Evolutionary conservation across 2,797 vertebrate genomes (phyloP), one percentile per base, ranked within the genome.

Genomic region (Antrozous pallidus): DNA sequence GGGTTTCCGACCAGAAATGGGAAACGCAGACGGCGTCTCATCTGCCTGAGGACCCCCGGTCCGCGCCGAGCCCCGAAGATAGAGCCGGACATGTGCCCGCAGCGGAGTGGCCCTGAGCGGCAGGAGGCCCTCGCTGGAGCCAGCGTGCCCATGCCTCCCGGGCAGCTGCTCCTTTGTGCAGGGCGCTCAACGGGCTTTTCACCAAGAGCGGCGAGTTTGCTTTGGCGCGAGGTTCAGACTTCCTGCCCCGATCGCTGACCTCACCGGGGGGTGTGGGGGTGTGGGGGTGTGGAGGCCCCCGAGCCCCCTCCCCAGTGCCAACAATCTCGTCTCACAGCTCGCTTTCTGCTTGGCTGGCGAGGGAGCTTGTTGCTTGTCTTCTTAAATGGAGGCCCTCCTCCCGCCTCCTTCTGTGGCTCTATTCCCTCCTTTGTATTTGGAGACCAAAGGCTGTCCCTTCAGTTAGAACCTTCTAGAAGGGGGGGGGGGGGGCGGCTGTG

Each of bases 201-300:
- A 82, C 18, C 54, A 95, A 96, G 79, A 90, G 63, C 93, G 3
- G 51, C 47, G 67, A 82, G 83, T 94, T 97, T 97, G 95, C 92
- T 96, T 97, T 98, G 97, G 96, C 97, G 93, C 42, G 24, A 95
- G 70, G 65, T 26, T 96, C 88, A 85, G 92, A 97, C 97, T 97
- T 98, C 95, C 96, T 97, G 93, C 94, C 83, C 80, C 94, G 90
- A 96, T 98, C 97, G 95, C 95, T 95, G 97, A 98, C 97, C 97
- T 98, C 97, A 97, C 40, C 71, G 96, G 88, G 67, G 93, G 96
- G 86, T 70, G 63, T 94, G 70, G n/a, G n/a, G n/a, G n/a, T n/a
- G n/a, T n/a, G n/a, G n/a, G n/a, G n/a, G n/a, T n/a, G n/a, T n/a
- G n/a, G n/a, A n/a, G 90, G 96, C 80, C 88, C 97, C 92, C 54